Conservation (phyloP, 2,888 invertebrate species). For the Octodonta nipae region DNA sequence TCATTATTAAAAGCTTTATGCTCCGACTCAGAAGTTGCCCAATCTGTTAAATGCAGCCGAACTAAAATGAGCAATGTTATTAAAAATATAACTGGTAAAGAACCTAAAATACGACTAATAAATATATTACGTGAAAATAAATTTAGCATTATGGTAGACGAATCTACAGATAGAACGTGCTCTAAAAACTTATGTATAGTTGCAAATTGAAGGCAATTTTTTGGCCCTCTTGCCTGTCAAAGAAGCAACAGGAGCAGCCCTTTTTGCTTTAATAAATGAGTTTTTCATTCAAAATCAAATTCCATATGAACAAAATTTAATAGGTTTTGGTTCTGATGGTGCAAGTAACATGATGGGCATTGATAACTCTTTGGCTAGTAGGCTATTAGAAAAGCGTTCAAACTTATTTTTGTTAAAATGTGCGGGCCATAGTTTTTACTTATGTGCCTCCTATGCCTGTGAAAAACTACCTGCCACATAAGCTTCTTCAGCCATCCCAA, state of each 20-base stretch:
- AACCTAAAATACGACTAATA: constrained; percentile 3
- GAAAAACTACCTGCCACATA: no score
- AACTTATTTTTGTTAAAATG: no score
- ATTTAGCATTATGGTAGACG: constrained; percentile 9
- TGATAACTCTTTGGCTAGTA: constrained; percentile 21
- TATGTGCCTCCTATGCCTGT: no score
- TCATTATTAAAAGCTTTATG: constrained; percentile 6
- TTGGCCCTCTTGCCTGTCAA: not conserved
- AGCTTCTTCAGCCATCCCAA: no score
- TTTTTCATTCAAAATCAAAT: constrained; percentile 17
- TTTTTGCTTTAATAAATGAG: constrained; percentile 9
- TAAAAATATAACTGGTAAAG: constrained; percentile 8
- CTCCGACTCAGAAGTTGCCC: constrained; percentile 9
- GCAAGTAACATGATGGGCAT: constrained; percentile 26
- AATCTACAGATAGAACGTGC: constrained; percentile 9
- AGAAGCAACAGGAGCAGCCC: not conserved
- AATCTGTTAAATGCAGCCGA: constrained; percentile 8
- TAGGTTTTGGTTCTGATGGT: constrained; percentile 29
- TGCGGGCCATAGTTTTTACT: no score
- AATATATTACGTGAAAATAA: constrained; percentile 7
- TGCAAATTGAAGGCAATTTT: constrained; percentile 1
- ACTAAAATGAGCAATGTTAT: constrained; percentile 9
- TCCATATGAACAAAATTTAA: constrained; percentile 22
- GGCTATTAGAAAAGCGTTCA: constrained; percentile 22
- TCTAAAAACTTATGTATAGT: constrained; percentile 8